Percentiles rank a stretch among this genome's conserved stretches.
phyloP scores from a whole-genome alignment of 2,888 invertebrate genomes.

The Galerucella calmariensis region DNA sequence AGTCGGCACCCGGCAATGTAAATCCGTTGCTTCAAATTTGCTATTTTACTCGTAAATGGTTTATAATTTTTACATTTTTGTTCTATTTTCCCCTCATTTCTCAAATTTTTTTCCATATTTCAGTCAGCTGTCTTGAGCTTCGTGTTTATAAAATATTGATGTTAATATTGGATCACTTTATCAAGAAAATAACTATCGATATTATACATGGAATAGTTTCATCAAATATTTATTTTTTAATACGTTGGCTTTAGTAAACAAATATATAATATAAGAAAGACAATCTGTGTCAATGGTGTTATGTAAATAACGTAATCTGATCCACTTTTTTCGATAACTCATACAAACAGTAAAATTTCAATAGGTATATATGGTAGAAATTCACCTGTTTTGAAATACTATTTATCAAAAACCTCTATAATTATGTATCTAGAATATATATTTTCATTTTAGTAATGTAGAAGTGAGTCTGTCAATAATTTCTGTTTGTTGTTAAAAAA shows the following conservation, averaged over 20 bases:
- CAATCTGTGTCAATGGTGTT: slow-evolving; percentile 42
- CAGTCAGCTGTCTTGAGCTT: neutral
- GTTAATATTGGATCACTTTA: neutral
- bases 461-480: neutral
- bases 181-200: neutral
- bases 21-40: too few relatives aligned
- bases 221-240: slow-evolving; percentile 32
- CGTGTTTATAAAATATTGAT: neutral
- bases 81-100: too few relatives aligned
- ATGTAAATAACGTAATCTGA: slow-evolving; percentile 43
- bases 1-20: too few relatives aligned
- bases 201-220: slow-evolving; percentile 13
- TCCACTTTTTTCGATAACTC: slow-evolving; percentile 31
- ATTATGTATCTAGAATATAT: neutral
- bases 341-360: slow-evolving; percentile 2
- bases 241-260: slow-evolving; percentile 28
- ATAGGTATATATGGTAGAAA: neutral
- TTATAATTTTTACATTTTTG: too few relatives aligned
- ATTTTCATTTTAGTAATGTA: neutral
- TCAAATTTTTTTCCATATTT: too few relatives aligned
- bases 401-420: neutral
- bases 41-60: too few relatives aligned
- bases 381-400: slow-evolving; percentile 14
- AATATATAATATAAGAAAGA: slow-evolving; percentile 21
- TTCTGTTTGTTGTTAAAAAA: neutral